Percentiles rank a stretch among this genome's conserved stretches.
Evolutionary conservation across 2,888 invertebrate species (phyloP).

Genomic region (Nezara viridula): DNA sequence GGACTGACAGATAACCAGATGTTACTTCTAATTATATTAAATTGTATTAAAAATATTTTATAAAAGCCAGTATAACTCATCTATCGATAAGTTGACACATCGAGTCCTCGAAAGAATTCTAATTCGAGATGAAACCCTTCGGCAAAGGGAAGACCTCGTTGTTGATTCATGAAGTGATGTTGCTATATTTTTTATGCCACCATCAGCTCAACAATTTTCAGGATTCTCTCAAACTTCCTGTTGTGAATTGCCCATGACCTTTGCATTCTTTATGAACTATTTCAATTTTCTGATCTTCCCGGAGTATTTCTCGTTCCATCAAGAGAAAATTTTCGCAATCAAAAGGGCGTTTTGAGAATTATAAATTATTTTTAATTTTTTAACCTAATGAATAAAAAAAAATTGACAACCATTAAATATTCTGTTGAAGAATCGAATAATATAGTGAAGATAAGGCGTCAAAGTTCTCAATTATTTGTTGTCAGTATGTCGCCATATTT

Average conservation of each 20-base stretch:
- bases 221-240: not conserved
- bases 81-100: no score
- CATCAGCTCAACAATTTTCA: slow-evolving; percentile 8
- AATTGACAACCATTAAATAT: no score
- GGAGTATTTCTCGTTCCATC: not conserved
- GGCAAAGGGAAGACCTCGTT: not conserved
- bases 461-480: no score
- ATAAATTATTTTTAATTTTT: not conserved
- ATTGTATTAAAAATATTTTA: no score
- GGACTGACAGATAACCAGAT: no score
- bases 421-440: no score
- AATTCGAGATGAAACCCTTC: not conserved
- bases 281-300: not conserved
- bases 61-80: not conserved
- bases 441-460: no score
- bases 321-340: not conserved
- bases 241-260: not conserved
- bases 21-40: no score
- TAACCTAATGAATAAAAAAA: no score
- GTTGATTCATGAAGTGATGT: not conserved
- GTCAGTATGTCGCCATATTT: no score
- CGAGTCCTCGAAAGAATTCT: not conserved
- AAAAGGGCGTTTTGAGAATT: not conserved
- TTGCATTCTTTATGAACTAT: not conserved
- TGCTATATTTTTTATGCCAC: not conserved